Evolutionary conservation across 2,888 invertebrate species (phyloP).

Genomic region (Drosophila subsilvestris): DNA sequence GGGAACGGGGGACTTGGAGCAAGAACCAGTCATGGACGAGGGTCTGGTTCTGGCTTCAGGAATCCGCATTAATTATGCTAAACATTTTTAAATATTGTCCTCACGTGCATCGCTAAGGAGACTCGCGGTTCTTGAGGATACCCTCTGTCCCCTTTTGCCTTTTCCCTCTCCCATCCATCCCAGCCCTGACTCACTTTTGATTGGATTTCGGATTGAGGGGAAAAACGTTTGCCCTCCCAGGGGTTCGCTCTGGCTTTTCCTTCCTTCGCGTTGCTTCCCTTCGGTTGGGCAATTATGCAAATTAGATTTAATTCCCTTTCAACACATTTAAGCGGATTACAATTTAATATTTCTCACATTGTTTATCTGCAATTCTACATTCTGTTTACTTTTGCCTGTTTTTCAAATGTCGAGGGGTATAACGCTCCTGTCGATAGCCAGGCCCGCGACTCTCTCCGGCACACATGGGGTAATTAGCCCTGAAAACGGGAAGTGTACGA

Average conservation of each 20-base stretch:
- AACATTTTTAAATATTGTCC: conserved; percentile 83
- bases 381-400: conserved; percentile 61
- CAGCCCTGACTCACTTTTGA: conserved; percentile 62
- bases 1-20: not conserved
- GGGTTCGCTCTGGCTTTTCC: conserved; percentile 42
- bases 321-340: conserved; percentile 83
- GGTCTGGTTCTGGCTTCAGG: conserved; percentile 20
- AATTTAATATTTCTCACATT: conserved; percentile 77
- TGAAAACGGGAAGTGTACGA: conserved; percentile 2
- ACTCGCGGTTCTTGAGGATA: conserved; percentile 59
- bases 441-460: conserved; percentile 26
- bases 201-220: conserved; percentile 62
- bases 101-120: conserved; percentile 72
- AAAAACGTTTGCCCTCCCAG: conserved; percentile 32
- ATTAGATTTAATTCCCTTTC: conserved; percentile 81
- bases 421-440: conserved; percentile 49
- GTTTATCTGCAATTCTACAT: conserved; percentile 55
- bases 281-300: conserved; percentile 79
- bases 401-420: conserved; percentile 59
- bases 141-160: not conserved
- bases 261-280: conserved; percentile 47
- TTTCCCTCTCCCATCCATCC: not conserved
- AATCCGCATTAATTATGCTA: conserved; percentile 81
- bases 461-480: conserved; percentile 72
- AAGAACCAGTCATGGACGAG: not conserved